Evolutionary conservation across 2,113 vertebrate species (phyloP).

Genomic region (Myodes glareolus): DNA sequence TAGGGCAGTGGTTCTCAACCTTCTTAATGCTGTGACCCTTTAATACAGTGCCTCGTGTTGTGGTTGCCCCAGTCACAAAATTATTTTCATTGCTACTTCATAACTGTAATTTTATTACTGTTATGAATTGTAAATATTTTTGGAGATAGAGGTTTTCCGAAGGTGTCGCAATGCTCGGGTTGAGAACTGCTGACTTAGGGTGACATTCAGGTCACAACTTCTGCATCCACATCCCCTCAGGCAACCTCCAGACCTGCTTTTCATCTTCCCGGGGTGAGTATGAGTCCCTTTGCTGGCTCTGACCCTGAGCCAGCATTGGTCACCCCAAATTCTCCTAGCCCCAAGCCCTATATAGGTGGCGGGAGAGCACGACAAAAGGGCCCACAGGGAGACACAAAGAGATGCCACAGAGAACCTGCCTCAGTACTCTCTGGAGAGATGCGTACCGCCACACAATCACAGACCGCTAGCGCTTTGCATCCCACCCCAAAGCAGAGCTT

Average conservation of each 20-base stretch:
- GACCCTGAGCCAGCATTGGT: not conserved
- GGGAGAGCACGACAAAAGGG: not conserved
- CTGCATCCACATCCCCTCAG: not conserved
- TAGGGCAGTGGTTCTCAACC: not conserved
- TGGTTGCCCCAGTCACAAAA: not conserved
- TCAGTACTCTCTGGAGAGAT: not conserved
- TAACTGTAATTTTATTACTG: not conserved
- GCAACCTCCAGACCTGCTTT: not conserved
- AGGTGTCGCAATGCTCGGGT: not conserved
- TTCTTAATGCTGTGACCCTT: not conserved
- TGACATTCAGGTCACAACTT: not conserved
- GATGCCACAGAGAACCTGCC: not conserved
- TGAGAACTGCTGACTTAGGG: not conserved
- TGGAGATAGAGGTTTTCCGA: not conserved
- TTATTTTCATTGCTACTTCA: not conserved
- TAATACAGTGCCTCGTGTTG: not conserved
- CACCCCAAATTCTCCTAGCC: not conserved
- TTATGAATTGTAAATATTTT: not conserved
- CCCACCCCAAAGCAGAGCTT: not conserved
- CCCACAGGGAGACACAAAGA: not conserved
- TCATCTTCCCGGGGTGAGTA: not conserved
- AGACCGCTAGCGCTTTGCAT: not conserved
- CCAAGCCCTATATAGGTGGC: not conserved
- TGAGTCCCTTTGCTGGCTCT: not conserved
- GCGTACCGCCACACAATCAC: not conserved